Conservation (phyloP, 1,140 invertebrate species). For the Eriosoma lanigerum region DNA sequence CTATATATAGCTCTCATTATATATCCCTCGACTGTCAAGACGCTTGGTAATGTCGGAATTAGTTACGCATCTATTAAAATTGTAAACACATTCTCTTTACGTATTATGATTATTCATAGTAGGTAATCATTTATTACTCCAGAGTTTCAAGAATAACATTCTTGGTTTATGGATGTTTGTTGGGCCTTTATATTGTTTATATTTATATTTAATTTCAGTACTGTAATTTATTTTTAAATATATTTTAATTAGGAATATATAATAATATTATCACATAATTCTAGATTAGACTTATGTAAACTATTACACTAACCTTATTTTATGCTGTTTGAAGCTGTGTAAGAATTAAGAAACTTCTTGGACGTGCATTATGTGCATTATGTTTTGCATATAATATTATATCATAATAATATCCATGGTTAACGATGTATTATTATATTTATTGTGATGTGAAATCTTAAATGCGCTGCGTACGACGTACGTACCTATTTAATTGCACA, state of each 20-base stretch:
- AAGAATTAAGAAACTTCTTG: neutral
- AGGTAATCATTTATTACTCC: neutral
- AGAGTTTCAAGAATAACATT: neutral
- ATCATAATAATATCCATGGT: constrained; percentile 5
- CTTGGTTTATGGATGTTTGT: too few relatives aligned
- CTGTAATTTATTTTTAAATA: too few relatives aligned
- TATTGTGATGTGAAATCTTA: constrained; percentile 14
- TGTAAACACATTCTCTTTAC: neutral
- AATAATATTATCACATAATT: too few relatives aligned
- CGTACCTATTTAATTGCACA: constrained; percentile 18
- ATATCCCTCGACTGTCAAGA: neutral
- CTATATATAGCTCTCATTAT: constrained; percentile 43
- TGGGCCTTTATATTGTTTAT: too few relatives aligned
- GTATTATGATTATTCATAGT: neutral
- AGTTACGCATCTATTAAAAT: constrained; percentile 26
- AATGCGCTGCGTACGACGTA: neutral
- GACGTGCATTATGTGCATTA: constrained; percentile 8
- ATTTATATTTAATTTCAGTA: too few relatives aligned
- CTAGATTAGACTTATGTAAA: too few relatives aligned
- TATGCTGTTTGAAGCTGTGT: neutral
- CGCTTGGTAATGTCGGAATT: constrained; percentile 17
- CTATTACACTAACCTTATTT: too few relatives aligned
- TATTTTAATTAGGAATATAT: too few relatives aligned
- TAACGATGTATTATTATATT: constrained; percentile 9
- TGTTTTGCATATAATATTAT: too few relatives aligned